A percentile compares a stretch with the other conserved stretches of the same genome.
These are phyloP conservation scores for Corydoras sp. DNA, from an alignment of 2,113 vertebrate genomes.

Conservation along the genomic window DNA sequence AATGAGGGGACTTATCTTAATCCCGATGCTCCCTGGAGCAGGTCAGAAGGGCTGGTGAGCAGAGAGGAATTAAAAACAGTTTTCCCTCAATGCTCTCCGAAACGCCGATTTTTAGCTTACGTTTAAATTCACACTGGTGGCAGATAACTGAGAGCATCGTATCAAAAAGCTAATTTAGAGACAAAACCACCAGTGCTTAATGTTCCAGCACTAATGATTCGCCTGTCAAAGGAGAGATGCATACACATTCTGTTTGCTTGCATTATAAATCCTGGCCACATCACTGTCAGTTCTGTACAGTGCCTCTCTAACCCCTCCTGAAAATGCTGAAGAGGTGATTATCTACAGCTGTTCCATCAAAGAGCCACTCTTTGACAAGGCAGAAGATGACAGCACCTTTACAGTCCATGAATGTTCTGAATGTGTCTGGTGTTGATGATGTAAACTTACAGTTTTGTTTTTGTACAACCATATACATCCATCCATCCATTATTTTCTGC, in stretches of 20 bases:
- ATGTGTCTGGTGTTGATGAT: neutral
- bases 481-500: too few species aligned
- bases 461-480: too few species aligned
- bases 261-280: conserved; percentile 22
- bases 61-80: conserved; percentile 45
- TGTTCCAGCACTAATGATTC: conserved; percentile 46
- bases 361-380: neutral
- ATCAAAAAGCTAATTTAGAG: conserved; percentile 38
- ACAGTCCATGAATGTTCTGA: neutral
- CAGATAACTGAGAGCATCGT: conserved; percentile 32
- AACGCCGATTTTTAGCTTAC: neutral
- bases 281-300: conserved; percentile 23
- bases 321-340: conserved; percentile 15
- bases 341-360: conserved; percentile 27
- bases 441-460: neutral
- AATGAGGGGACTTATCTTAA: conserved; percentile 36
- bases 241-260: conserved; percentile 16
- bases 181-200: conserved; percentile 43
- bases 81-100: neutral
- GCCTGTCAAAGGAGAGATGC: conserved; percentile 33
- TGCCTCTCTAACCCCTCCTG: neutral
- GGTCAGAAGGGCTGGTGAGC: conserved; percentile 16
- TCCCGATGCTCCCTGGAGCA: conserved; percentile 32
- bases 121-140: conserved; percentile 26
- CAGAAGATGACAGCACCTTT: neutral